These are phyloP conservation scores for Drosophila teissieri DNA, from an alignment of 1,140 invertebrate genomes.

Conservation along the genomic window DNA sequence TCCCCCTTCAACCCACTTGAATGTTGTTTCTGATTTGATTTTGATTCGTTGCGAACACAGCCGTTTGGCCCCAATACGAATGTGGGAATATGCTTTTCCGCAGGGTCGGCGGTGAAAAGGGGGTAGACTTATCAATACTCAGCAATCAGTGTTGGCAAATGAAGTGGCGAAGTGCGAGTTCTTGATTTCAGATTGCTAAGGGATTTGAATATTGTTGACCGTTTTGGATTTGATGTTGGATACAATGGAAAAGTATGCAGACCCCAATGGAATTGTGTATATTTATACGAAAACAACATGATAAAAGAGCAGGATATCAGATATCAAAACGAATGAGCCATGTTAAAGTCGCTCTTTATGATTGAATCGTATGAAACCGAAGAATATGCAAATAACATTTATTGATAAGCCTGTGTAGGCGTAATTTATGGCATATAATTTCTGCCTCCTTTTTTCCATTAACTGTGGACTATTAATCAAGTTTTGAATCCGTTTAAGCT, in stretches of 20 bases:
- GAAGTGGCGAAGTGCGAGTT: slow-evolving; percentile 25
- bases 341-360: too few species aligned
- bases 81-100: slow-evolving; percentile 12
- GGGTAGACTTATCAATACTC: slow-evolving; percentile 21
- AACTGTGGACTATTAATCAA: slow-evolving; percentile 18
- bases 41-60: slow-evolving; percentile 44
- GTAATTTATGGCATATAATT: neutral
- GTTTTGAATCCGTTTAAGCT: slow-evolving; percentile 14
- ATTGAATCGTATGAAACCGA: too few species aligned
- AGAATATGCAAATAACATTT: neutral
- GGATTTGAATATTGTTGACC: neutral
- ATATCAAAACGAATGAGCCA: too few species aligned
- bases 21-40: slow-evolving; percentile 43
- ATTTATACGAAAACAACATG: neutral
- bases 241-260: neutral
- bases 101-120: neutral
- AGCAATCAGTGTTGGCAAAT: slow-evolving; percentile 37
- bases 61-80: slow-evolving; percentile 32
- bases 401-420: neutral
- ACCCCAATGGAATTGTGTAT: neutral
- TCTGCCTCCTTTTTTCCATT: neutral
- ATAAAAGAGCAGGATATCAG: too few species aligned
- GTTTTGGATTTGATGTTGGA: too few species aligned
- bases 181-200: neutral
- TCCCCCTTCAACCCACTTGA: slow-evolving; percentile 29